These are phyloP conservation scores for Globodera rostochiensis DNA, from an alignment of 1,140 invertebrate genomes.

Conservation along the genomic window DNA sequence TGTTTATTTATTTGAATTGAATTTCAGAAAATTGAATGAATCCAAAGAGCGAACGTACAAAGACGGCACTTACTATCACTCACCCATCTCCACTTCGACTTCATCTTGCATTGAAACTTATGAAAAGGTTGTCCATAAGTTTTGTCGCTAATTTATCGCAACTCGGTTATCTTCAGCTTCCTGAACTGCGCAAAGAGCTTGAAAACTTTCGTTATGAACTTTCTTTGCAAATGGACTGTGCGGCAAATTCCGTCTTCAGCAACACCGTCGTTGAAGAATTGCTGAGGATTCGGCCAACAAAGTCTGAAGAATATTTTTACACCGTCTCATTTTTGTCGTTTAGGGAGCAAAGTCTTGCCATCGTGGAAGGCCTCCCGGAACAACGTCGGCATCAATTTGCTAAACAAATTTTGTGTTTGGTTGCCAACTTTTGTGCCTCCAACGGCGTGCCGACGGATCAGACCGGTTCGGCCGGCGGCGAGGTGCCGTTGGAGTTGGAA, in stretches of 20 bases:
- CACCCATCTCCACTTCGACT: background rate
- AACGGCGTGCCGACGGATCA: constrained; percentile 19
- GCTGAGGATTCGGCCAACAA: constrained; percentile 35
- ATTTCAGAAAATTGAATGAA: constrained; percentile 23
- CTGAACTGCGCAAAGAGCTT: constrained; percentile 24
- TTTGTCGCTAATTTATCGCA: background rate
- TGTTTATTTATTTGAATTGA: too few relatives aligned
- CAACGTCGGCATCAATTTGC: constrained; percentile 23
- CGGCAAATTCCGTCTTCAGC: constrained; percentile 34
- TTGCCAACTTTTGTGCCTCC: constrained; percentile 19
- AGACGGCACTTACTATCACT: constrained; percentile 22
- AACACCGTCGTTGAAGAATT: constrained; percentile 39
- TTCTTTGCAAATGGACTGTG: constrained; percentile 24
- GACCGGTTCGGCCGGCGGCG: background rate
- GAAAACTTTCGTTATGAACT: constrained; percentile 37
- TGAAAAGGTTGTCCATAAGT: constrained; percentile 16
- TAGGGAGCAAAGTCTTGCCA: constrained; percentile 30
- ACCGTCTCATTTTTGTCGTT: constrained; percentile 27
- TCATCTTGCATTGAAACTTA: constrained; percentile 22
- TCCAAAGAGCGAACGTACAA: constrained; percentile 22
- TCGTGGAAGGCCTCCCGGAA: constrained; percentile 30
- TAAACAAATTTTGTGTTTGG: background rate
- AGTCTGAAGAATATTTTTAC: constrained; percentile 20
- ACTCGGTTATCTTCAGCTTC: constrained; percentile 19
- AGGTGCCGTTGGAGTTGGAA: constrained; percentile 33